Conservation (phyloP, 1,140 invertebrate species). For the Cataglyphis hispanica region DNA sequence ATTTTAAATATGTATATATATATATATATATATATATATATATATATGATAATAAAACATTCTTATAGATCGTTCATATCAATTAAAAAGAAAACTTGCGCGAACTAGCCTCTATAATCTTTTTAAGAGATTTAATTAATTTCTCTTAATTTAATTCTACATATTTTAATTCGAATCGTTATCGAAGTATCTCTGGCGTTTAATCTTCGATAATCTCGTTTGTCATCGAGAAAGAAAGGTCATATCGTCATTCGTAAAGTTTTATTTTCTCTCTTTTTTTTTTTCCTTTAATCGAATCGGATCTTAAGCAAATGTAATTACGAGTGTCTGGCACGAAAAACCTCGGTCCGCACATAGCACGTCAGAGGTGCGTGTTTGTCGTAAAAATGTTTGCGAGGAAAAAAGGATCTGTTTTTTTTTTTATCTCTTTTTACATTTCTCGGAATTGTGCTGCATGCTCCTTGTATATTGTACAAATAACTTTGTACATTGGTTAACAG, state of each 20-base stretch:
- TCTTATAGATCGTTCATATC: neutral
- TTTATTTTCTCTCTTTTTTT: neutral
- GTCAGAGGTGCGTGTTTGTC: conserved; percentile 24
- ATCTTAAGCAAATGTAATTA: conserved; percentile 31
- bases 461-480: conserved; percentile 3
- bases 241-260: neutral
- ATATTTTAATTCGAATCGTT: neutral
- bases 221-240: neutral
- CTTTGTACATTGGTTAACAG: conserved; percentile 26
- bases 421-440: conserved; percentile 26
- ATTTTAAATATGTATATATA: neutral
- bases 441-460: neutral
- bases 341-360: neutral
- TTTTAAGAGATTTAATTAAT: neutral
- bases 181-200: neutral
- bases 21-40: neutral
- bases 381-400: neutral
- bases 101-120: neutral
- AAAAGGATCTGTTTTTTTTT: conserved; percentile 4
- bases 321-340: conserved; percentile 23
- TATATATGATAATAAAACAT: neutral
- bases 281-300: neutral
- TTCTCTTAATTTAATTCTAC: neutral
- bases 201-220: neutral
- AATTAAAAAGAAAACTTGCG: neutral